Evolutionary conservation across 2,797 vertebrate species (phyloP), one percentile per base, ranked within the genome.

Genomic region (Miichthys miiuy): DNA sequence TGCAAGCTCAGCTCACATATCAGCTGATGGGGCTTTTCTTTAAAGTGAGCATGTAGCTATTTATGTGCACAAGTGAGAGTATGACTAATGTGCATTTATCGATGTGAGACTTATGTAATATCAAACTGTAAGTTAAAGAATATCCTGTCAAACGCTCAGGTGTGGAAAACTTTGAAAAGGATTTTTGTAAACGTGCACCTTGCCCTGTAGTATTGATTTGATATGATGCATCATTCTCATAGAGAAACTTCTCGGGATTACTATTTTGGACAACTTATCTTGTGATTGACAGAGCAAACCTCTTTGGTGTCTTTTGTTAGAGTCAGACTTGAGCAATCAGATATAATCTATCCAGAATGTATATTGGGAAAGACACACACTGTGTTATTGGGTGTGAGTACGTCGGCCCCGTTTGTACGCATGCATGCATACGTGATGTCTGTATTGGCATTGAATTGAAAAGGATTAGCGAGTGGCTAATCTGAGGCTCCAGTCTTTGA

Each of bases 401-500:
- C 51, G 14, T 67, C 12, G 67, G 5, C 57, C 46, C 18, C 79
- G 60, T 58, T 75, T 77, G 65, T 56, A 50, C 3, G 66, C 30
- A 44, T 66, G 38, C 77, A 61, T 84, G 89, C 81, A 80, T 90
- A 80, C 77, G 84, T 89, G 91, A 94, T 92, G 90, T 92, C 91
- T 94, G 87, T 86, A 90, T 93, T 92, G 91, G 87, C 79, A 57
- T 82, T 89, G 88, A 88, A 92, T 91, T 90, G 67, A 60, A 60
- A 84, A 82, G 92, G 93, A 93, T 94, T 93, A 94, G 81, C 18
- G 30, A 87, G 81, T 69, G 79, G 86, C 88, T 94, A 94, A 94
- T 93, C 93, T 93, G 86, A 81, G 90, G 78, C 92, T 86, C 79
- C 88, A 89, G 92, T 94, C 89, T 93, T 93, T 92, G 92, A 91